Percentiles rank a stretch among this genome's conserved stretches.
Evolutionary conservation across 1,140 invertebrate species (phyloP).

Genomic region (Meloidogyne hapla): DNA sequence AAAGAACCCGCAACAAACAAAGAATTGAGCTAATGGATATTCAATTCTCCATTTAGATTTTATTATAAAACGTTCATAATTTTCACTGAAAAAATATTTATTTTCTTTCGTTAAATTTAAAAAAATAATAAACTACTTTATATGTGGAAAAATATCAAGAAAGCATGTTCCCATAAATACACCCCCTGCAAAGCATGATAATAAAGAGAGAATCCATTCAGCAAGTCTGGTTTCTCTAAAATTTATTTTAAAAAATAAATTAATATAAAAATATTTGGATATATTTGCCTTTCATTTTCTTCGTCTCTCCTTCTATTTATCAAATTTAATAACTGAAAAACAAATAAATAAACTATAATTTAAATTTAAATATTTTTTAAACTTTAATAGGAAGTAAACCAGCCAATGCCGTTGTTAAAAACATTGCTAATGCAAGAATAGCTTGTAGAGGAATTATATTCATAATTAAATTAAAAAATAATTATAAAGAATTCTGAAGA

Average conservation of each 20-base stretch:
- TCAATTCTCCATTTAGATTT: constrained; percentile 31
- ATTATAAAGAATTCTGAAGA: not conserved
- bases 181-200: constrained; percentile 81
- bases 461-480: constrained; percentile 31
- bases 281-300: not conserved
- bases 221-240: constrained; percentile 28
- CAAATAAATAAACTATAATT: not conserved
- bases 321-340: constrained; percentile 1
- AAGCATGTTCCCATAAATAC: constrained; percentile 79
- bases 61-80: constrained; percentile 39
- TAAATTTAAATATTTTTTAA: not conserved
- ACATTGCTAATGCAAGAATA: constrained; percentile 53
- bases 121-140: constrained; percentile 68
- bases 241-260: not conserved
- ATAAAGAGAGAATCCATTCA: constrained; percentile 64
- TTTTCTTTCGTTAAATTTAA: no score
- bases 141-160: constrained; percentile 82
- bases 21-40: constrained; percentile 57
- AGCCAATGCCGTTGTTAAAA: constrained; percentile 50
- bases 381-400: constrained; percentile 60
- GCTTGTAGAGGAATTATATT: constrained; percentile 45
- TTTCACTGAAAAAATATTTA: constrained; percentile 44
- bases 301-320: not conserved
- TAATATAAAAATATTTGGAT: no score
- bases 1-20: constrained; percentile 61